Conservation (phyloP, 2,888 invertebrate genomes). For the Malachius bipustulatus region DNA sequence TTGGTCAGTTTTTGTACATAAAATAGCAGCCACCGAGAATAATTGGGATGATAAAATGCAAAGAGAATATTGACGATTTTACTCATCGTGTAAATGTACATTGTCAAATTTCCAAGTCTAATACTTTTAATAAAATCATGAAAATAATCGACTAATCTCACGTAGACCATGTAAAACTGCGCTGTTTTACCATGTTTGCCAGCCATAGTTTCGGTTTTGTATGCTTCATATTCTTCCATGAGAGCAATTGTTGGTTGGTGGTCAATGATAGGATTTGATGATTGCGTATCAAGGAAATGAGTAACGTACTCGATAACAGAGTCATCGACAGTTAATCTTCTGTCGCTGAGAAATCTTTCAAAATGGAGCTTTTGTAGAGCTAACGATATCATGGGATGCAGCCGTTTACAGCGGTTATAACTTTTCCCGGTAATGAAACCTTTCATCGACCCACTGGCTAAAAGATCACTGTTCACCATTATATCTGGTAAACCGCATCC, state of each 20-base stretch:
- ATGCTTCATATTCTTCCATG: conserved; percentile 14
- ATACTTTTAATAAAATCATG: too few relatives aligned
- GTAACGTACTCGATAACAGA: too few relatives aligned
- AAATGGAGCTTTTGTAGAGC: conserved; percentile 19
- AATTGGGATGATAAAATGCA: too few relatives aligned
- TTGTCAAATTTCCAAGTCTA: too few relatives aligned
- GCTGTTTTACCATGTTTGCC: conserved; percentile 26
- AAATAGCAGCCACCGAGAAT: too few relatives aligned
- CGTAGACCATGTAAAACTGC: conserved; percentile 25
- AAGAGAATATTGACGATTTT: too few relatives aligned
- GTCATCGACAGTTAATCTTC: not conserved
- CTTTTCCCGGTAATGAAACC: conserved; percentile 20
- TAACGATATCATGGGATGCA: conserved; percentile 18
- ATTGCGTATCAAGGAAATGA: too few relatives aligned
- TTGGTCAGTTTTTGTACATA: too few relatives aligned
- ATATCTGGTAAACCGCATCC: conserved; percentile 9
- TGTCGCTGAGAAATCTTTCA: conserved; percentile 4
- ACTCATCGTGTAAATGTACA: too few relatives aligned
- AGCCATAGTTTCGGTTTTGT: conserved; percentile 16
- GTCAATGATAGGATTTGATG: too few relatives aligned
- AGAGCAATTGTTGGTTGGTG: too few relatives aligned
- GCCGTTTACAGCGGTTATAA: conserved; percentile 19
- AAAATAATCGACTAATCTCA: conserved; percentile 22
- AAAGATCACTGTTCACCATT: conserved; percentile 8
- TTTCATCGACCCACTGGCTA: conserved; percentile 19